Conservation (phyloP, 2,888 invertebrate genomes). For the Osmoderma eremita region DNA sequence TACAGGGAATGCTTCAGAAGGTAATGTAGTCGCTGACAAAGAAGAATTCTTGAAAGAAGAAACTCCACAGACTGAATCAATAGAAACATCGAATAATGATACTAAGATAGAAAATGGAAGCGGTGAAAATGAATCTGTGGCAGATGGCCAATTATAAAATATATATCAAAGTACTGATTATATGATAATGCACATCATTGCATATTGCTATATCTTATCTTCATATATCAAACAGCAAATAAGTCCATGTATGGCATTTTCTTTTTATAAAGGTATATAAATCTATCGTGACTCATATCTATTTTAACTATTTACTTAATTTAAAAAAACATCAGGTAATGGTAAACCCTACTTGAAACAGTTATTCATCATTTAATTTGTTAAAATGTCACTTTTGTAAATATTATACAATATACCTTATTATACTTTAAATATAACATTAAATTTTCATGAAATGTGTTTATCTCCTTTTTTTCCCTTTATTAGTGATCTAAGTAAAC, state of each 20-base stretch:
- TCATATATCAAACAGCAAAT: constrained; percentile 23
- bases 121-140: constrained; percentile 16
- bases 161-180: constrained; percentile 30
- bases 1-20: constrained; percentile 40
- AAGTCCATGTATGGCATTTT: constrained; percentile 19
- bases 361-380: constrained; percentile 26
- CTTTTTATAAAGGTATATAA: constrained; percentile 15
- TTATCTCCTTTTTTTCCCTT: constrained; percentile 17
- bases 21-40: constrained; percentile 8
- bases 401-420: constrained; percentile 38
- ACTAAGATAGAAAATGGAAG: constrained; percentile 28
- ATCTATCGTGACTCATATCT: constrained; percentile 31
- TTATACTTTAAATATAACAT: constrained; percentile 44
- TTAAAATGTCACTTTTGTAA: constrained; percentile 42
- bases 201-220: constrained; percentile 12
- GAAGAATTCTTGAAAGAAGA: constrained; percentile 34
- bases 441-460: constrained; percentile 23
- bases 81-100: constrained; percentile 23
- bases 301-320: constrained; percentile 15
- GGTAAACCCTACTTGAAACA: constrained; percentile 27
- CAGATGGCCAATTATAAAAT: constrained; percentile 28
- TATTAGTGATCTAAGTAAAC: too few species aligned
- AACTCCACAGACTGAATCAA: constrained; percentile 16
- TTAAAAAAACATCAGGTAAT: constrained; percentile 23
- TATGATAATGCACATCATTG: constrained; percentile 32